Evolutionary conservation across 37 sponge, comb jelly and placozoan species (phyloP).

Genomic region (Agelas oroides): DNA sequence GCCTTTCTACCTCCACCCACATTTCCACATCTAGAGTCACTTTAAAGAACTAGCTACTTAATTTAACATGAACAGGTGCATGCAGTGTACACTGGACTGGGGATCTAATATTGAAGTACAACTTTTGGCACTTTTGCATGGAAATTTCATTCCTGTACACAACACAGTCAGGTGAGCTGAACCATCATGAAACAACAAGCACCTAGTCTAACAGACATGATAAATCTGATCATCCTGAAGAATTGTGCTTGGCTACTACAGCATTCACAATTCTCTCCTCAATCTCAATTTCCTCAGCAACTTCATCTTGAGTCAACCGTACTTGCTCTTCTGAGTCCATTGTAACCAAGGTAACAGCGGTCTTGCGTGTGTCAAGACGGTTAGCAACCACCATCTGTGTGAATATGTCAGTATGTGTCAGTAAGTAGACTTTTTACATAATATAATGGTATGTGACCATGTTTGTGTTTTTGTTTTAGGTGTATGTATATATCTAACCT

Average conservation of each 20-base stretch:
- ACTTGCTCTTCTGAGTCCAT: not conserved
- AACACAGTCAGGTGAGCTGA: too few species aligned
- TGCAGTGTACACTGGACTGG: too few species aligned
- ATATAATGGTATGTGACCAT: not conserved
- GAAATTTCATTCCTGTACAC: too few species aligned
- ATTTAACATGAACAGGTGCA: too few species aligned
- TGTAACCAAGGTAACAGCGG: slow-evolving; percentile 59
- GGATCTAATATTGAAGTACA: too few species aligned
- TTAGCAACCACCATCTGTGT: slow-evolving; percentile 86
- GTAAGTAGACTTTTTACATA: not conserved
- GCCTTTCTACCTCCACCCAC: too few species aligned
- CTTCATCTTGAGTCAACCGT: slow-evolving; percentile 25
- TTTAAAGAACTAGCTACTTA: too few species aligned
- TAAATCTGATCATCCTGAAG: too few species aligned
- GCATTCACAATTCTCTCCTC: slow-evolving; percentile 47
- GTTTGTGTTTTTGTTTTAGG: not conserved
- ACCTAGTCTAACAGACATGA: too few species aligned
- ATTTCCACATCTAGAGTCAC: too few species aligned
- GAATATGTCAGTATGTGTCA: not conserved
- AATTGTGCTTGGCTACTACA: slow-evolving; percentile 25
- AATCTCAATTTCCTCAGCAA: slow-evolving; percentile 27
- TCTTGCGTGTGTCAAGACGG: slow-evolving; percentile 48
- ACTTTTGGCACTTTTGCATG: too few species aligned
- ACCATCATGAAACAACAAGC: too few species aligned
- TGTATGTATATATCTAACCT: slow-evolving; percentile 35